Percentiles rank a stretch among this genome's conserved stretches.
Conservation (phyloP, 2,888 invertebrate genomes). For the Xestobium rufovillosum region DNA sequence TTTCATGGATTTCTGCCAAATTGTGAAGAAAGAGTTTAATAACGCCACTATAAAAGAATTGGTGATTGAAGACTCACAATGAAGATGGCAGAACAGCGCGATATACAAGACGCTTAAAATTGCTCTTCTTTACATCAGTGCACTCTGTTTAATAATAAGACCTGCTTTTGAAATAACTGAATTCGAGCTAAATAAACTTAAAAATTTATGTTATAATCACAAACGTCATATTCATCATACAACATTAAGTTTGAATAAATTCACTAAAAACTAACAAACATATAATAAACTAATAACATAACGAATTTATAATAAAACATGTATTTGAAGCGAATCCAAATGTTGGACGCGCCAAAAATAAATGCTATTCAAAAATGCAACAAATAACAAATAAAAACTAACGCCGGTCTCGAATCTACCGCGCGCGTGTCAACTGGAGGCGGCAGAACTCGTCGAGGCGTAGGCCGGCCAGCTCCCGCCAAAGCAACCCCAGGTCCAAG, state of each 20-base stretch:
- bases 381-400: conserved; percentile 39
- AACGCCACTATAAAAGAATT: too few relatives aligned
- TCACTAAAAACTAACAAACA: conserved; percentile 44
- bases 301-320: conserved; percentile 36
- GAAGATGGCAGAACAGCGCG: too few relatives aligned
- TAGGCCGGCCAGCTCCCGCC: conserved; percentile 44
- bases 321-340: too few relatives aligned
- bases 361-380: conserved; percentile 41
- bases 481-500: conserved; percentile 41
- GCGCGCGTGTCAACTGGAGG: conserved; percentile 41
- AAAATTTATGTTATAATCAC: conserved; percentile 35
- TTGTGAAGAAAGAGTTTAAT: too few relatives aligned
- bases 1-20: too few relatives aligned
- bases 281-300: conserved; percentile 43
- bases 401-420: conserved; percentile 32
- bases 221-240: conserved; percentile 31
- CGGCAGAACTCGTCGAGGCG: conserved; percentile 44
- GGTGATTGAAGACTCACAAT: too few relatives aligned
- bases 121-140: not conserved
- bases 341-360: conserved; percentile 30
- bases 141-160: too few relatives aligned
- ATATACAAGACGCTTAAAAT: too few relatives aligned
- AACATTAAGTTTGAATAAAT: conserved; percentile 33
- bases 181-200: conserved; percentile 34
- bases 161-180: conserved; percentile 31